Percentiles rank a stretch among this genome's conserved stretches.
These are phyloP conservation scores for Acromyrmex charruanus DNA, from an alignment of 1,140 invertebrate species.

Conservation along the genomic window DNA sequence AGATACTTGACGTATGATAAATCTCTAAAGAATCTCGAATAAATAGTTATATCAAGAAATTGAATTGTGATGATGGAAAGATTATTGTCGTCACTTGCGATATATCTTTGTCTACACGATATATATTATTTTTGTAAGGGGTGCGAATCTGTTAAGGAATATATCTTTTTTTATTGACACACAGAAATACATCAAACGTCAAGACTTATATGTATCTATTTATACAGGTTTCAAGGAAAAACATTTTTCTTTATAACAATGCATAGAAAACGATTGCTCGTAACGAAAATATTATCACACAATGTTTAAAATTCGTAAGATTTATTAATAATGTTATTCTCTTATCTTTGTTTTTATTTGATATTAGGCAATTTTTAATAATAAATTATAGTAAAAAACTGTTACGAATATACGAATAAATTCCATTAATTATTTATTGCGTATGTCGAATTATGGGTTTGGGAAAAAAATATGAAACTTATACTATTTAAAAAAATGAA, in stretches of 20 bases:
- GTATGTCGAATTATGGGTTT: neutral
- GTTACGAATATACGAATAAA: neutral
- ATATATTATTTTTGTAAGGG: slow-evolving; percentile 33
- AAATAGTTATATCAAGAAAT: neutral
- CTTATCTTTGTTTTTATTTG: neutral
- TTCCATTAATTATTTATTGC: neutral
- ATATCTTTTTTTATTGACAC: neutral
- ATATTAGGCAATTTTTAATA: no score
- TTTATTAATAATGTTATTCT: slow-evolving; percentile 11
- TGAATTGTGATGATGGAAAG: slow-evolving; percentile 7
- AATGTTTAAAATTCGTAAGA: neutral
- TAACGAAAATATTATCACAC: neutral
- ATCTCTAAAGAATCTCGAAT: slow-evolving; percentile 4
- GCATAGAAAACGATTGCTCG: neutral
- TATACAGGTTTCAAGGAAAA: neutral
- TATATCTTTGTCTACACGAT: slow-evolving; percentile 45
- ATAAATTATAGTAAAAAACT: neutral
- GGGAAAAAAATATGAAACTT: neutral
- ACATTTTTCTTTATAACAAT: neutral
- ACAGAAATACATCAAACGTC: neutral
- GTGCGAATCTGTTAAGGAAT: slow-evolving; percentile 12
- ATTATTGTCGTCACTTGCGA: slow-evolving; percentile 7
- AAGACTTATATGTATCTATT: neutral
- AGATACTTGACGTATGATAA: neutral
- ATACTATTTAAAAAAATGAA: neutral